These are phyloP conservation scores for Xanthia icteritia DNA, from an alignment of 2,888 invertebrate genomes.

Conservation along the genomic window DNA sequence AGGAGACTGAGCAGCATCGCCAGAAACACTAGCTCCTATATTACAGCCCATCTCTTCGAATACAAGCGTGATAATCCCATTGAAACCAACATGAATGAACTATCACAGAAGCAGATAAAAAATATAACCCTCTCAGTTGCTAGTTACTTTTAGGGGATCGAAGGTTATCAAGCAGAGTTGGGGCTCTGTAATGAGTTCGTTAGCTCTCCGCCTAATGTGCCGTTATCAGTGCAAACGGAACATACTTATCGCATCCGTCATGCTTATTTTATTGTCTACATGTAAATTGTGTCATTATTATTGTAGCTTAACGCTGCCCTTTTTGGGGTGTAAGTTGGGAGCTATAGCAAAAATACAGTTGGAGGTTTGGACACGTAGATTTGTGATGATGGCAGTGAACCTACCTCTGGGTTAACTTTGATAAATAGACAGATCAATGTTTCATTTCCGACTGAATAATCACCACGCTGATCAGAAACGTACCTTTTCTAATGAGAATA, in stretches of 20 bases:
- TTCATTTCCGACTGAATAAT: neutral
- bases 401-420: neutral
- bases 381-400: neutral
- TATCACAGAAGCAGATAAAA: constrained; percentile 24
- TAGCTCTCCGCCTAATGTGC: constrained; percentile 83
- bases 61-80: constrained; percentile 17
- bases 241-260: constrained; percentile 85
- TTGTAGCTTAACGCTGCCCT: constrained; percentile 57
- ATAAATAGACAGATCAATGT: neutral
- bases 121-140: constrained; percentile 56
- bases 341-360: neutral
- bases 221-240: constrained; percentile 85
- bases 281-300: constrained; percentile 68
- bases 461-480: neutral
- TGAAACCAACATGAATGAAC: constrained; percentile 44
- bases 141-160: constrained; percentile 73
- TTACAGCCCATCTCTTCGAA: neutral
- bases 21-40: neutral
- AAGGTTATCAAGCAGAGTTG: constrained; percentile 77
- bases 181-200: constrained; percentile 79
- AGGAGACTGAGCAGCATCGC: neutral
- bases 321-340: constrained; percentile 32
- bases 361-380: neutral
- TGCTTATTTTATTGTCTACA: constrained; percentile 60
- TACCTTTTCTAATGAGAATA: neutral